Evolutionary conservation across 2,113 vertebrate genomes (phyloP).

Genomic region (Takifugu bimaculatus): DNA sequence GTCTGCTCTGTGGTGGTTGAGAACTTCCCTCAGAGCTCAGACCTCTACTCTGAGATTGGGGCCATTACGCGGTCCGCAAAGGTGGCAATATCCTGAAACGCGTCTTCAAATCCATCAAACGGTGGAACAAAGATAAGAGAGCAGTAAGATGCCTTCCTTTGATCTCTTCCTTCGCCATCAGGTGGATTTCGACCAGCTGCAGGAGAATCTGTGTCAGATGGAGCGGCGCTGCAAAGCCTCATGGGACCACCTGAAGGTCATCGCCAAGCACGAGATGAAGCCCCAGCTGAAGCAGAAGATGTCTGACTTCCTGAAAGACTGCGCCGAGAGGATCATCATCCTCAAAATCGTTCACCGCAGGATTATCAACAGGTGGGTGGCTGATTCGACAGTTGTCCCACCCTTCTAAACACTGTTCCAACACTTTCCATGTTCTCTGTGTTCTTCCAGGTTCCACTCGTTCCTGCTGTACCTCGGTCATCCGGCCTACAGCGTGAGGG

Average conservation of each 20-base stretch:
- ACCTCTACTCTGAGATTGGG: constrained; percentile 96
- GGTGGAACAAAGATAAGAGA: no score
- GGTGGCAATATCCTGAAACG: constrained; percentile 68
- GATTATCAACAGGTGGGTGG: constrained; percentile 88
- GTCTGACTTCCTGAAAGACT: constrained; percentile 96
- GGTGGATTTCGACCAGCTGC: constrained; percentile 97
- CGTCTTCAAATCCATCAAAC: neutral
- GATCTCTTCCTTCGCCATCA: constrained; percentile 39
- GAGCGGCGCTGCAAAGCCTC: constrained; percentile 95
- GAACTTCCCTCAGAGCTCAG: constrained; percentile 91
- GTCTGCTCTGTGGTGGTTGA: constrained; percentile 90
- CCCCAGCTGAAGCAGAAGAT: constrained; percentile 91
- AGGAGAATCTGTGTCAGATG: constrained; percentile 93
- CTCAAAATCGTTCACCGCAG: constrained; percentile 94
- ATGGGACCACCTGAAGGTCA: constrained; percentile 96
- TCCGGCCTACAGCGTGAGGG: constrained; percentile 83
- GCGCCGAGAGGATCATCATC: constrained; percentile 93
- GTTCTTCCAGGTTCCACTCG: constrained; percentile 83
- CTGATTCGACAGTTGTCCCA: no score
- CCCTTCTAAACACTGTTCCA: no score
- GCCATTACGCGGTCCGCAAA: constrained; percentile 94
- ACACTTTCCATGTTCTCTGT: neutral
- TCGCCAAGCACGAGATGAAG: constrained; percentile 97
- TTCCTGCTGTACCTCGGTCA: constrained; percentile 94
- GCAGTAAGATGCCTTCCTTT: neutral